These are phyloP conservation scores for Mizuhopecten yessoensis DNA, from an alignment of 1,140 invertebrate genomes.

Conservation along the genomic window DNA sequence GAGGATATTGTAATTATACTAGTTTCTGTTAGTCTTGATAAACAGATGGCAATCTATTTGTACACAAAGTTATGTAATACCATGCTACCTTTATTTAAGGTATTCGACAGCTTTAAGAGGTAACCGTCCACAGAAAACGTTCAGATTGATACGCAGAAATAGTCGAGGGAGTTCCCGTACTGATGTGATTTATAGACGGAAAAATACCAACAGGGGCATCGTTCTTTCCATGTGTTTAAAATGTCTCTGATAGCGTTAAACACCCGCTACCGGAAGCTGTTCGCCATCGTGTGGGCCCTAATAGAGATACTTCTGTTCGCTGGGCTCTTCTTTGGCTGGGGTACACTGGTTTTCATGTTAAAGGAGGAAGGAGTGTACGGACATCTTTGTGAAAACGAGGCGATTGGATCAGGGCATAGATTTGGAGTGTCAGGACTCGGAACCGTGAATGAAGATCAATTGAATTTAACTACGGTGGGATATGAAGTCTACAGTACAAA, in stretches of 20 bases:
- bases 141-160: too few species aligned
- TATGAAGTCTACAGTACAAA: neutral
- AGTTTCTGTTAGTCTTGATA: too few species aligned
- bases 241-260: neutral
- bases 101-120: too few species aligned
- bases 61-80: too few species aligned
- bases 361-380: slow-evolving; percentile 56
- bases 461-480: neutral
- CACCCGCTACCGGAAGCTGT: neutral
- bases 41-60: too few species aligned
- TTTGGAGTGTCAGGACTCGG: neutral
- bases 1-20: too few species aligned
- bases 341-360: slow-evolving; percentile 61
- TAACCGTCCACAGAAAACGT: too few species aligned
- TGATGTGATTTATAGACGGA: too few species aligned
- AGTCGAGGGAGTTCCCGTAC: too few species aligned
- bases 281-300: slow-evolving; percentile 55
- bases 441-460: neutral
- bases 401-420: neutral
- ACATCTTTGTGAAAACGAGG: slow-evolving; percentile 41
- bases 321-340: slow-evolving; percentile 64
- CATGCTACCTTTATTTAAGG: too few species aligned
- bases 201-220: too few species aligned
- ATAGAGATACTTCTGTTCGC: slow-evolving; percentile 61
- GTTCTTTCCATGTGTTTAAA: neutral